A percentile compares a stretch with the other conserved stretches of the same genome.
Evolutionary conservation across 2,888 invertebrate species (phyloP).

Genomic region (Vannuccia rotundouncinata): DNA sequence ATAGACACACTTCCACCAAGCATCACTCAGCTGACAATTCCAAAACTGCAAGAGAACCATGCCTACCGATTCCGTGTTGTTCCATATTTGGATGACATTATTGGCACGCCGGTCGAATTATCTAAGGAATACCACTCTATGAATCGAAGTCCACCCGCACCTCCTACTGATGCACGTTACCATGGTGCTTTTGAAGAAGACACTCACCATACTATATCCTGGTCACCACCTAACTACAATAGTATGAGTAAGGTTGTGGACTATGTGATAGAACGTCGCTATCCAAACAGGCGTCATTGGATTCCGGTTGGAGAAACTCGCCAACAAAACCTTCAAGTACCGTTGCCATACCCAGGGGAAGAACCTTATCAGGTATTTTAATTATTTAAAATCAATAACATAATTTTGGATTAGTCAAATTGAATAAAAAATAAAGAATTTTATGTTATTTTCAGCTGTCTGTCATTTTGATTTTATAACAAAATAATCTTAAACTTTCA

Average conservation of each 20-base stretch:
- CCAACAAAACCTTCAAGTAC: not conserved
- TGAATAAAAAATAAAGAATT: too few relatives aligned
- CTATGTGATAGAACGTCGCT: conserved; percentile 13
- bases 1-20: not conserved
- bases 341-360: not conserved
- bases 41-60: not conserved
- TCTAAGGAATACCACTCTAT: not conserved
- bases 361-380: conserved; percentile 6
- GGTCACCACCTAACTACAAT: conserved; percentile 1
- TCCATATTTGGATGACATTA: not conserved
- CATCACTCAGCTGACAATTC: not conserved
- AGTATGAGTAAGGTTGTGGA: not conserved
- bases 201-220: not conserved
- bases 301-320: not conserved
- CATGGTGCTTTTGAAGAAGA: not conserved
- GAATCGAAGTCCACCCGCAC: not conserved
- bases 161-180: not conserved
- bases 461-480: not conserved
- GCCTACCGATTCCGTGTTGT: conserved; percentile 19
- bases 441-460: too few relatives aligned
- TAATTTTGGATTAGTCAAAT: not conserved
- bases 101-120: not conserved
- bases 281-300: not conserved
- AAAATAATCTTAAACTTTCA: not conserved
- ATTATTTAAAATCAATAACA: not conserved